Evolutionary conservation across 2,888 invertebrate species (phyloP).

Genomic region (Augiades crinisus): DNA sequence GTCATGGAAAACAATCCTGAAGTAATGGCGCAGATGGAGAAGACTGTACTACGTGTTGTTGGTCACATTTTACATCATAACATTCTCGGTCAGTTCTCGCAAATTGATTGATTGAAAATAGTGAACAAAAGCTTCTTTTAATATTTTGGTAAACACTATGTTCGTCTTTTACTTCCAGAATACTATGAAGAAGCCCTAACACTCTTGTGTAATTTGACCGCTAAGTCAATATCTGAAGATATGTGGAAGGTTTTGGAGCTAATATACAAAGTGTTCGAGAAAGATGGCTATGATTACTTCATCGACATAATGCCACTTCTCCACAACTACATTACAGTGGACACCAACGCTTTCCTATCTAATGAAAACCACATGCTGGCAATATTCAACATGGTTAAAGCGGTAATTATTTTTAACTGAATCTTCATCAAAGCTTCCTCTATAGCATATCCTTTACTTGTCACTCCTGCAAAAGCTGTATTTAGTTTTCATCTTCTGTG

Average conservation of each 20-base stretch:
- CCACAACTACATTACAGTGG: constrained; percentile 98
- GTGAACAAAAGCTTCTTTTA: too few species aligned
- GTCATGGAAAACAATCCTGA: constrained; percentile 93
- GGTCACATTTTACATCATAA: constrained; percentile 91
- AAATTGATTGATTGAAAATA: too few species aligned
- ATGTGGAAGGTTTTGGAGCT: constrained; percentile 98
- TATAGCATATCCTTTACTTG: too few species aligned
- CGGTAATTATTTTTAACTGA: constrained; percentile 74
- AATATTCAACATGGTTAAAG: constrained; percentile 97
- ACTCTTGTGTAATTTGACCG: constrained; percentile 94
- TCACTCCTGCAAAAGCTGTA: too few species aligned
- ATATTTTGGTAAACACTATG: constrained; percentile 2
- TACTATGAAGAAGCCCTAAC: constrained; percentile 98
- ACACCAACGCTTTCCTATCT: constrained; percentile 95
- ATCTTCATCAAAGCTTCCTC: not conserved
- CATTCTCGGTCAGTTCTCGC: constrained; percentile 87
- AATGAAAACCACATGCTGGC: constrained; percentile 94
- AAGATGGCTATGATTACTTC: constrained; percentile 97
- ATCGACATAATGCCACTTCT: constrained; percentile 99
- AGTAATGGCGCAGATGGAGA: constrained; percentile 94
- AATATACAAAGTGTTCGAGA: constrained; percentile 94
- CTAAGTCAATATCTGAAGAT: constrained; percentile 92
- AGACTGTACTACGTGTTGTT: constrained; percentile 94
- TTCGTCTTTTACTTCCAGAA: constrained; percentile 79
- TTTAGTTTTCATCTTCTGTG: too few species aligned